Conservation (phyloP, 2,888 invertebrate genomes). For the Crematogaster levior region DNA sequence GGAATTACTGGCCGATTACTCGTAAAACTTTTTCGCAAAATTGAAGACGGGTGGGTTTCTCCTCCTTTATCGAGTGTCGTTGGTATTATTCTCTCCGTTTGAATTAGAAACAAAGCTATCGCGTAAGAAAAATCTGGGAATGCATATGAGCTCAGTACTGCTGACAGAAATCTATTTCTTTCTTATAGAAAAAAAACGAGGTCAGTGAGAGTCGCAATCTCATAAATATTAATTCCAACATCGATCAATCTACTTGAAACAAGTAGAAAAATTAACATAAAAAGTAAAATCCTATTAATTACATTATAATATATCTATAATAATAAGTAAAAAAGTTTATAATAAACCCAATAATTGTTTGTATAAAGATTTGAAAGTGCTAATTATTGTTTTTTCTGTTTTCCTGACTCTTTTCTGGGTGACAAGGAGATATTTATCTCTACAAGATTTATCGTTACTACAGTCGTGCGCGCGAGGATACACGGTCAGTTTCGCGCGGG, state of each 20-base stretch:
- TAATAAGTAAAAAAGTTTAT: neutral
- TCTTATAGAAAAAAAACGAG: neutral
- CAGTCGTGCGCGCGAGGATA: constrained; percentile 23
- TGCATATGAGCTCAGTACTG: neutral
- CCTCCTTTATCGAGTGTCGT: constrained; percentile 8
- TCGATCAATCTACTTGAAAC: neutral
- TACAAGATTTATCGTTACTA: constrained; percentile 52
- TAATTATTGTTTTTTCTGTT: neutral
- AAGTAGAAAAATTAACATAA: neutral
- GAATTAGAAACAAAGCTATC: neutral
- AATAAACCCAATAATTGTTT: neutral
- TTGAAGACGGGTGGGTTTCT: neutral
- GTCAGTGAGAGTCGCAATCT: neutral
- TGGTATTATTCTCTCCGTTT: constrained; percentile 4
- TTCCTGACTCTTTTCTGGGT: neutral
- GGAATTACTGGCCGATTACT: constrained; percentile 20
- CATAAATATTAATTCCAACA: neutral
- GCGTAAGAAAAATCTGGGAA: neutral
- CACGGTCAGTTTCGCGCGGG: constrained; percentile 33
- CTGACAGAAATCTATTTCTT: constrained; percentile 28
- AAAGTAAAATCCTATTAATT: neutral
- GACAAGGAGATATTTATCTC: constrained; percentile 16
- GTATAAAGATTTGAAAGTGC: neutral
- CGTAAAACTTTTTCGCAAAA: constrained; percentile 23
- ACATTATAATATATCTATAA: neutral